These are phyloP conservation scores for Drosophila nebulosa DNA, from an alignment of 1,140 invertebrate species.

Conservation along the genomic window DNA sequence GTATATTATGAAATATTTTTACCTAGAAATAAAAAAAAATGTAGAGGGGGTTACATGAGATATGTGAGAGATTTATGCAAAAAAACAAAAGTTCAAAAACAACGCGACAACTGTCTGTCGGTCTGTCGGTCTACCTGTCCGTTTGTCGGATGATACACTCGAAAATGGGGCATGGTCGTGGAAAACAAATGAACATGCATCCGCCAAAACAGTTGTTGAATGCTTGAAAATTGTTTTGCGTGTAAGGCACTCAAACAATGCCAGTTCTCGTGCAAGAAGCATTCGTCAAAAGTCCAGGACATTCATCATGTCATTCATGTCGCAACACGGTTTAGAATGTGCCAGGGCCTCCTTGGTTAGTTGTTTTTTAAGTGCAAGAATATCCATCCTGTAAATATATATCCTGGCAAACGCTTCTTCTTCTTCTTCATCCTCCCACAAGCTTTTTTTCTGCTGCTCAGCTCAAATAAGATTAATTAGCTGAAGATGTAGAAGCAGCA, in stretches of 20 bases:
- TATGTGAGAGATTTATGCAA: constrained; percentile 41
- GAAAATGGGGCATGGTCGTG: neutral
- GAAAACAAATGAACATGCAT: constrained; percentile 70
- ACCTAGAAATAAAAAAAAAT: neutral
- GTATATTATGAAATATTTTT: neutral
- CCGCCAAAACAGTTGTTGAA: neutral
- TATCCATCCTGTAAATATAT: neutral
- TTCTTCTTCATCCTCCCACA: neutral
- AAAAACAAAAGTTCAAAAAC: neutral
- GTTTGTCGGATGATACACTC: constrained; percentile 36
- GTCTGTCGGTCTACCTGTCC: too few species aligned
- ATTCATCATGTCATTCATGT: constrained; percentile 76
- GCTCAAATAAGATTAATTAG: constrained; percentile 71
- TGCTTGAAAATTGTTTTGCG: constrained; percentile 67
- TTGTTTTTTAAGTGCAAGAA: constrained; percentile 40
- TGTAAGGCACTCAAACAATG: constrained; percentile 14
- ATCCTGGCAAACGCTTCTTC: neutral
- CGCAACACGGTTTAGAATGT: constrained; percentile 64
- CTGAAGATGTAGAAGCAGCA: constrained; percentile 28
- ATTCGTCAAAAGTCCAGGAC: constrained; percentile 69
- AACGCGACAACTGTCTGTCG: constrained; percentile 6
- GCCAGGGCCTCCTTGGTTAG: too few species aligned
- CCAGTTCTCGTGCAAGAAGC: constrained; percentile 14
- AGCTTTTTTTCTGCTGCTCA: neutral
- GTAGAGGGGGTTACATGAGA: constrained; percentile 12